These are phyloP conservation scores for Volucella bombylans DNA, from an alignment of 2,888 invertebrate species.

Conservation along the genomic window DNA sequence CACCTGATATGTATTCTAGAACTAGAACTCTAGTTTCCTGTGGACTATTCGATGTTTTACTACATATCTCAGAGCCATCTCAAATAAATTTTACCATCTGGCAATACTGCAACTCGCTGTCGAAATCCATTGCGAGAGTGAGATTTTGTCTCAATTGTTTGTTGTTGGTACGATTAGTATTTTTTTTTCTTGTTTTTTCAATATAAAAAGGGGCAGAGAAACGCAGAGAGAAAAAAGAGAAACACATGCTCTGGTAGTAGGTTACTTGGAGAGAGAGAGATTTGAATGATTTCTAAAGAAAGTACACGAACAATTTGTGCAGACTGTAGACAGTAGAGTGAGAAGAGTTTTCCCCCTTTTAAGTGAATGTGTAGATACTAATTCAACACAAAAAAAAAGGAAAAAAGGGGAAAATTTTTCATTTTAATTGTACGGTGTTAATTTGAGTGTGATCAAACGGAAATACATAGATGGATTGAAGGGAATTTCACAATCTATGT, in stretches of 20 bases:
- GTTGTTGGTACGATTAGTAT: neutral
- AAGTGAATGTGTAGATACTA: slow-evolving; percentile 50
- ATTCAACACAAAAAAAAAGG: neutral
- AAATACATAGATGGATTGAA: slow-evolving; percentile 42
- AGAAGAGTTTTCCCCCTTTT: slow-evolving; percentile 55
- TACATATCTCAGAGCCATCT: no score
- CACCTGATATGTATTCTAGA: no score
- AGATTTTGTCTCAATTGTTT: slow-evolving; percentile 7
- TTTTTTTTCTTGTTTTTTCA: neutral
- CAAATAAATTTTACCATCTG: no score
- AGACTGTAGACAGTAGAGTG: neutral
- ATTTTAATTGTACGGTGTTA: slow-evolving; percentile 70
- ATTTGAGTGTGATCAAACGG: slow-evolving; percentile 69
- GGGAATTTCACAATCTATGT: slow-evolving; percentile 67
- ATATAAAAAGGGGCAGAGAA: slow-evolving; percentile 30
- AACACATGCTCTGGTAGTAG: slow-evolving; percentile 19
- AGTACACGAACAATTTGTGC: slow-evolving; percentile 38
- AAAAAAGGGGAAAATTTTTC: slow-evolving; percentile 56
- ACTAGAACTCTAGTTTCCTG: no score
- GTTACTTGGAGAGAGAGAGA: slow-evolving; percentile 38
- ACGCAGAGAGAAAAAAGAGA: slow-evolving; percentile 7
- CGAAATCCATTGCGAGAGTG: slow-evolving; percentile 63
- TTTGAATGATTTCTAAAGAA: slow-evolving; percentile 71
- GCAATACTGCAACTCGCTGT: slow-evolving; percentile 28
- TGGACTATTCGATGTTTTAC: no score